Evolutionary conservation across 2,888 invertebrate genomes (phyloP), one percentile per base, ranked within the genome.

Genomic region (Drosophila kambysellisi): DNA sequence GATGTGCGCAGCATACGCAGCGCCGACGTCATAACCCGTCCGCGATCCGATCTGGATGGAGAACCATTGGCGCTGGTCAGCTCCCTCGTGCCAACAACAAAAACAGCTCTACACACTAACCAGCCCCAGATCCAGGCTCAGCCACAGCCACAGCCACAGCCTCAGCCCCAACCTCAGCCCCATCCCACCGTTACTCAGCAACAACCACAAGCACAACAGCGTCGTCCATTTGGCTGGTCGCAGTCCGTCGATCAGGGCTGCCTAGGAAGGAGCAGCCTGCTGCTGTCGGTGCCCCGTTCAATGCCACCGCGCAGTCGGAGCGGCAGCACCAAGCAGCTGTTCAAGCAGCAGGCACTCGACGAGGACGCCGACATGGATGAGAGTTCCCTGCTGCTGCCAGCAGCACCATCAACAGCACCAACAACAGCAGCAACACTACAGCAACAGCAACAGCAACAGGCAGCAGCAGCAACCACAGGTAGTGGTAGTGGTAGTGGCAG

Each of bases 261-360:
- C 64, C 50, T 87, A 5, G 69, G 83, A 39, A 82, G 90, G 51
- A 86, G 88, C 77, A 90, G 91, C 60, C 80, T 91, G 4, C 81
- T 92, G 62, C 82, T 93, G 3, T 92, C 93, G 25, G 93, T 93
- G 73, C 93, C 93, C 57, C 91, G 92, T 48, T 88, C 91, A 53
- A 92, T 93, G 92, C 93, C 93, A 53, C 93, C 92, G 85, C 88
- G 93, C 51, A 93, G 92, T 80, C 92, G 93, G 71, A 93, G 93
- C 68, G 93, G 88, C 74, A 95, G 95, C 89, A 94, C 94, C 30
- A 95, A 94, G 81, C 94, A 95, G 88, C 92, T 95, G 15, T 95
- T 95, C 85, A 95, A 94, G 84, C 95, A 95, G 78, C 93, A 94
- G 78, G 94, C 94, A 0, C 93, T 94, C 67, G 95, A 95, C 74